Conservation (phyloP, 2,113 vertebrate species). For the Apus apus region DNA sequence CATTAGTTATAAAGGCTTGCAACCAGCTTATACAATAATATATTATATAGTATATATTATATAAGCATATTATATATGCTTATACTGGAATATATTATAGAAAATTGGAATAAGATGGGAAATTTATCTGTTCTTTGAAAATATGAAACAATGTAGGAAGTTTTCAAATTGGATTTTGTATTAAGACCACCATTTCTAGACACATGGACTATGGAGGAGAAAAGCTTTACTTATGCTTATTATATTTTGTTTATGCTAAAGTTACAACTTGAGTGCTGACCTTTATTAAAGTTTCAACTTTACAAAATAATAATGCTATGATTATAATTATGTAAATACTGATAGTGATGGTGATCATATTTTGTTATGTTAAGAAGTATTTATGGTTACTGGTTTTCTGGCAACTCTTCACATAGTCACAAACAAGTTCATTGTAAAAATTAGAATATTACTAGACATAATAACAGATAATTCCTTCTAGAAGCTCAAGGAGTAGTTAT, state of each 20-base stretch:
- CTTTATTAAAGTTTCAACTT: background rate
- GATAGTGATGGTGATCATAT: background rate
- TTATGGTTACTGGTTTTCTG: background rate
- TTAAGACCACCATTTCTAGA: background rate
- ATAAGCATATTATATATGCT: too few species aligned
- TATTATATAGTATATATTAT: too few species aligned
- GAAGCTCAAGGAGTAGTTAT: background rate
- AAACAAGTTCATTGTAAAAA: background rate
- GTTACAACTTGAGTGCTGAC: background rate
- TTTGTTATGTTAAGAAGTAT: background rate
- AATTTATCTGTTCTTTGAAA: background rate
- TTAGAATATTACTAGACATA: background rate
- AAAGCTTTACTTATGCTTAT: background rate
- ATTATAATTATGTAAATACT: background rate
- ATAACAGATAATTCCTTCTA: background rate
- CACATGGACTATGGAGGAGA: background rate
- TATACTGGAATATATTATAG: background rate
- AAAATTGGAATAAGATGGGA: background rate
- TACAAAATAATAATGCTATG: background rate
- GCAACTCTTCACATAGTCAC: background rate
- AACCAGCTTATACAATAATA: background rate
- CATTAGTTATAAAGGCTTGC: background rate
- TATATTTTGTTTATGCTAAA: background rate
- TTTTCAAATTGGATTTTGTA: background rate
- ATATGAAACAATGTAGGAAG: background rate